phyloP scores from a whole-genome alignment of 1,140 invertebrate species.

The Acromyrmex echinatior region DNA sequence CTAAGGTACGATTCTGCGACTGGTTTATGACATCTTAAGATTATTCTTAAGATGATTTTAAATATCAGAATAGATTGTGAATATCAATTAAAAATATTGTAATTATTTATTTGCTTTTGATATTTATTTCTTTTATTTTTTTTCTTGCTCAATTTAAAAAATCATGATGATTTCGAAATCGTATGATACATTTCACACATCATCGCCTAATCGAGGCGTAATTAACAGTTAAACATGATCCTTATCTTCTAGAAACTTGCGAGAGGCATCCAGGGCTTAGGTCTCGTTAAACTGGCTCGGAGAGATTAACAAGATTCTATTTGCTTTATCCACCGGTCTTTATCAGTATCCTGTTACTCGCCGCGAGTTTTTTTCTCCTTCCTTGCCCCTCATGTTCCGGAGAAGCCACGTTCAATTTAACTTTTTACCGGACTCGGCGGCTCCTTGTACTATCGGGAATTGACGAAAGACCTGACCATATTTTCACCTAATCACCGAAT shows the following conservation, averaged over 20 bases:
- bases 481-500: conserved; percentile 35
- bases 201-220: background rate
- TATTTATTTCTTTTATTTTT: no score
- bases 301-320: conserved; percentile 45
- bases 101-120: no score
- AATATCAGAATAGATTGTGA: no score
- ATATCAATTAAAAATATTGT: no score
- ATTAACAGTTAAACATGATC: conserved; percentile 24
- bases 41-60: no score
- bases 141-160: no score
- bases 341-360: conserved; percentile 29
- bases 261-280: background rate
- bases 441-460: background rate
- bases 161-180: background rate
- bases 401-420: conserved; percentile 32
- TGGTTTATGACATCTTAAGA: no score
- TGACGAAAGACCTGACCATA: background rate
- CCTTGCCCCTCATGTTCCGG: no score
- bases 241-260: background rate
- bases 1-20: no score
- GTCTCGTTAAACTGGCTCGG: conserved; percentile 9
- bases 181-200: background rate
- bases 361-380: background rate
- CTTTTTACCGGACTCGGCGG: background rate
- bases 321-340: conserved; percentile 3